phyloP scores from a whole-genome alignment of 1,140 invertebrate species.

The Saxidomus purpurata region DNA sequence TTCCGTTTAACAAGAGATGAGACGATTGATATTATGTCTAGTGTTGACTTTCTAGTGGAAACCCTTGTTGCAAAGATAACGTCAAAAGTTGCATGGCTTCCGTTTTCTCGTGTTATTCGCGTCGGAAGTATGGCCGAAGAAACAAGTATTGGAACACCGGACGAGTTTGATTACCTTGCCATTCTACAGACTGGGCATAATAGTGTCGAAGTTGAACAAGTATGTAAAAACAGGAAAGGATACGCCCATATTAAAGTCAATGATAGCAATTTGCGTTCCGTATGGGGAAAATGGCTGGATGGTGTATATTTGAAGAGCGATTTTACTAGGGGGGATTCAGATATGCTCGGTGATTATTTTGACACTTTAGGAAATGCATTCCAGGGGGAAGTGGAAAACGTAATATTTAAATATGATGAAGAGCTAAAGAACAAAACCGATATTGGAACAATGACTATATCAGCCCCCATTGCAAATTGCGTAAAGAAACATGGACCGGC shows the following conservation, averaged over 20 bases:
- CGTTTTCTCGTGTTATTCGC: not conserved
- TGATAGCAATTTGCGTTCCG: not conserved
- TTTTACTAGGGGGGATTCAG: not conserved
- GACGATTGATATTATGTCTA: not conserved
- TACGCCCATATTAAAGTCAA: not conserved
- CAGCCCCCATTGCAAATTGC: not conserved
- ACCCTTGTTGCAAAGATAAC: not conserved
- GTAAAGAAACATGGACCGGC: not conserved
- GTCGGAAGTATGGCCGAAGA: not conserved
- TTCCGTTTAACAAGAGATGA: not conserved
- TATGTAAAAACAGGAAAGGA: not conserved
- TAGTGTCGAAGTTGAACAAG: not conserved
- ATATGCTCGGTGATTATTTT: not conserved
- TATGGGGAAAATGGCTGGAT: not conserved
- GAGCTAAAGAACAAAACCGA: not conserved
- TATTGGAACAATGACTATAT: not conserved
- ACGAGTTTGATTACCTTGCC: not conserved
- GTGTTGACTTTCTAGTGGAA: not conserved
- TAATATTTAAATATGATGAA: not conserved
- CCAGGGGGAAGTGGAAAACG: not conserved
- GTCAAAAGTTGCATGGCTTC: not conserved
- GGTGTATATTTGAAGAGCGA: not conserved
- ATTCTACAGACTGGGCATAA: not conserved
- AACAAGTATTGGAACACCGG: not conserved
- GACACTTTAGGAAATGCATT: conserved; percentile 9